These are phyloP conservation scores for Stomorhina lunata DNA, from an alignment of 2,888 invertebrate species.

Conservation along the genomic window DNA sequence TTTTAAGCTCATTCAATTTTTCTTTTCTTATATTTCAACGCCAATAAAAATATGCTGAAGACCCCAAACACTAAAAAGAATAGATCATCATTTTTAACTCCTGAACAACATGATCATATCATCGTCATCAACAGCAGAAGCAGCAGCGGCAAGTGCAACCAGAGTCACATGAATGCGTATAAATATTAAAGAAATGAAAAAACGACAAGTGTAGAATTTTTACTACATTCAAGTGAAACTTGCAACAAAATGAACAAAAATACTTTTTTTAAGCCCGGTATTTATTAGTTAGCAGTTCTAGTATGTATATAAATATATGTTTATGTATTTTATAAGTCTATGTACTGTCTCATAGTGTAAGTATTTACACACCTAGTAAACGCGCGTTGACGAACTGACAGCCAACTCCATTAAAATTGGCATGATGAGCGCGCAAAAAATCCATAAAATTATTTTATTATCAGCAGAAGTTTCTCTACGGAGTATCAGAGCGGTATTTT, in stretches of 20 bases:
- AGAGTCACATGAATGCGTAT: slow-evolving; percentile 34
- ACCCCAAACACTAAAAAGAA: slow-evolving; percentile 13
- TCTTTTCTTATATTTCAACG: slow-evolving; percentile 17
- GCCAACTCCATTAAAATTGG: slow-evolving; percentile 68
- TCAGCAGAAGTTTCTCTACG: slow-evolving; percentile 43
- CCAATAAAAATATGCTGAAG: background rate
- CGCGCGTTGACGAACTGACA: slow-evolving; percentile 67
- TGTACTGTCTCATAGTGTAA: background rate
- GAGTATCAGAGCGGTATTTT: slow-evolving; percentile 58
- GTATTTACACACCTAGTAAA: slow-evolving; percentile 53
- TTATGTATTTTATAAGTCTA: background rate
- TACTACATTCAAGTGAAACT: background rate
- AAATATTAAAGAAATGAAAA: slow-evolving; percentile 5
- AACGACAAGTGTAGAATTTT: slow-evolving; percentile 58
- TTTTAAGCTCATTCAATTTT: slow-evolving; percentile 46
- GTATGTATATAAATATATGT: background rate
- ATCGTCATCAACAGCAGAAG: background rate
- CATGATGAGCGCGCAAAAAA: slow-evolving; percentile 76
- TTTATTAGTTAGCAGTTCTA: background rate
- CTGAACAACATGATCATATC: slow-evolving; percentile 27
- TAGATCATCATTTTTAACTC: slow-evolving; percentile 29
- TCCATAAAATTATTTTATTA: slow-evolving; percentile 77
- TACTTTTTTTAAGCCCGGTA: background rate
- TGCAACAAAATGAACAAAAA: slow-evolving; percentile 1
- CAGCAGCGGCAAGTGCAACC: slow-evolving; percentile 15